These are phyloP conservation scores for Ovis aries DNA, from an alignment of 2,113 vertebrate species.

Conservation along the genomic window DNA sequence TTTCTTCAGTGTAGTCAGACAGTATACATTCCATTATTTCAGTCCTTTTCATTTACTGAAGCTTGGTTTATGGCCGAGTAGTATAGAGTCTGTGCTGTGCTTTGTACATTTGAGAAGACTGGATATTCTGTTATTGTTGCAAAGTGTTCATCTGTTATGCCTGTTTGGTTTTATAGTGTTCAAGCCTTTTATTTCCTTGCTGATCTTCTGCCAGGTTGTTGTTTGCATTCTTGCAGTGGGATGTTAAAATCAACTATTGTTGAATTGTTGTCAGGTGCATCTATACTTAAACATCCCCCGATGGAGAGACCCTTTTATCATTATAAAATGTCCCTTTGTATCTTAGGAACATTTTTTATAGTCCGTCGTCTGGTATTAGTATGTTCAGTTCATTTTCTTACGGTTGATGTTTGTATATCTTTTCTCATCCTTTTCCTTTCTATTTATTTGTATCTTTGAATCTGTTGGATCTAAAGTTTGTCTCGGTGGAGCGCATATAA, in stretches of 20 bases:
- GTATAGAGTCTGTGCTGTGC: background rate
- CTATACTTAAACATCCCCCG: background rate
- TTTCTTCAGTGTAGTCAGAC: background rate
- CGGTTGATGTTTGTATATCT: background rate
- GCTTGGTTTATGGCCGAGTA: background rate
- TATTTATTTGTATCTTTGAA: background rate
- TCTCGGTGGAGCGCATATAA: background rate
- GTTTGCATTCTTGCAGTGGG: background rate
- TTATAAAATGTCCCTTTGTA: background rate
- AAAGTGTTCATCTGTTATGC: background rate
- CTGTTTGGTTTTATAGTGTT: background rate
- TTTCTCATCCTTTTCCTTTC: background rate
- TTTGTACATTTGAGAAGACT: background rate
- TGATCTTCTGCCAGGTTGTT: background rate
- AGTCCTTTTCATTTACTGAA: background rate
- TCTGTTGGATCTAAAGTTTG: background rate
- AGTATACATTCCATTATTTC: background rate
- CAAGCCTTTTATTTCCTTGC: background rate
- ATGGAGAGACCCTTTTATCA: background rate
- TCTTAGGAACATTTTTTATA: background rate
- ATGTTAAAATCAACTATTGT: background rate
- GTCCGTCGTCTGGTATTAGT: background rate
- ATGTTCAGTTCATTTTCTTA: background rate
- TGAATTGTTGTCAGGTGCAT: background rate
- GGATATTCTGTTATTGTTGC: background rate